A percentile compares a stretch with the other conserved stretches of the same genome.
phyloP scores from a whole-genome alignment of 2,888 invertebrate genomes.

The Atethmia centrago region DNA sequence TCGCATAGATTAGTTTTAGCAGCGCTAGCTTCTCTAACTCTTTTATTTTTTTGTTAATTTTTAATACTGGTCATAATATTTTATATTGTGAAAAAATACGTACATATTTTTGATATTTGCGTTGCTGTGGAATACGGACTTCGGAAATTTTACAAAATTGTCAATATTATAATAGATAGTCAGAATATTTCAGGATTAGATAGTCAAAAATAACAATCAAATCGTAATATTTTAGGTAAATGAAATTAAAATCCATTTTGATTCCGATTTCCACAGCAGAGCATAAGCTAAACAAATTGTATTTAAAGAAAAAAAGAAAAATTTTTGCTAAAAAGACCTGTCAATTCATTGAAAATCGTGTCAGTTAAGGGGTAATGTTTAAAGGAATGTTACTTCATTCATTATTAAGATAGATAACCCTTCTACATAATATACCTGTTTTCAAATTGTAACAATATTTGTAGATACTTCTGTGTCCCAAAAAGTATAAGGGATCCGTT shows the following conservation, averaged over 20 bases:
- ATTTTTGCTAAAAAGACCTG: constrained; percentile 80
- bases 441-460: constrained; percentile 81
- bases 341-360: constrained; percentile 88
- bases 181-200: constrained; percentile 50
- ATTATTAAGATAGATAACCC: constrained; percentile 80
- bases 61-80: constrained; percentile 81
- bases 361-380: constrained; percentile 85
- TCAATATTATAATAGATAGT: constrained; percentile 55
- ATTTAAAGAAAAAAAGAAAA: constrained; percentile 74
- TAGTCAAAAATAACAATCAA: constrained; percentile 49
- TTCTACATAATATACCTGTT: constrained; percentile 81
- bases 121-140: constrained; percentile 75
- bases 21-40: constrained; percentile 89
- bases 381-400: constrained; percentile 78
- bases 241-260: constrained; percentile 47
- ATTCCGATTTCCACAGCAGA: constrained; percentile 78
- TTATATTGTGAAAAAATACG: constrained; percentile 74
- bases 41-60: constrained; percentile 79
- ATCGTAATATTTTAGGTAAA: constrained; percentile 49
- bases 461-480: constrained; percentile 87
- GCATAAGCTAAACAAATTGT: constrained; percentile 70
- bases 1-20: constrained; percentile 91
- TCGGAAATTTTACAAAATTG: constrained; percentile 54
- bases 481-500: constrained; percentile 84
- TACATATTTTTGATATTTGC: constrained; percentile 85